phyloP scores from a whole-genome alignment of 2,797 vertebrate genomes.

The Distichodus sexfasciatus region DNA sequence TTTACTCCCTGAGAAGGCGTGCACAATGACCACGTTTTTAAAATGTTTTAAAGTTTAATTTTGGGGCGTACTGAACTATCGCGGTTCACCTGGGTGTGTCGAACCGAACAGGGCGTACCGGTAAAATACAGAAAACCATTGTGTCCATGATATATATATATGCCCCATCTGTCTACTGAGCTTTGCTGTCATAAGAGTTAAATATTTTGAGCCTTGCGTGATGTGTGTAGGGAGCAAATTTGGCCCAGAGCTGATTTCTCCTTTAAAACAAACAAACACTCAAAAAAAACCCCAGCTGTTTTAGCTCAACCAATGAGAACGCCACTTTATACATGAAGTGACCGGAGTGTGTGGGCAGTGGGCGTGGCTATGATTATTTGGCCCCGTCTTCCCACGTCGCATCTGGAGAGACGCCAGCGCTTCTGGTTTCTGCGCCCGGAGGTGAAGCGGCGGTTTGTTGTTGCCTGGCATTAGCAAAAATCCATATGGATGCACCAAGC shows the following conservation, averaged over 20 bases:
- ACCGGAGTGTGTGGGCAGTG: conserved; percentile 33
- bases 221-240: neutral
- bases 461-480: conserved; percentile 50
- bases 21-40: no score
- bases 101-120: no score
- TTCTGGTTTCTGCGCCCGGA: conserved; percentile 11
- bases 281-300: neutral
- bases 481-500: conserved; percentile 59
- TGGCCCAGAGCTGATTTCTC: neutral
- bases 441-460: conserved; percentile 5
- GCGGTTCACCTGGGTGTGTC: no score
- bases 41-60: no score
- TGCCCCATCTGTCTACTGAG: no score
- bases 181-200: no score
- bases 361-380: conserved; percentile 13
- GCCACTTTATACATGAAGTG: conserved; percentile 18
- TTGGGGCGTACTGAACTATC: no score
- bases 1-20: no score
- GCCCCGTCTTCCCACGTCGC: neutral
- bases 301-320: neutral
- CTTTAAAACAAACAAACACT: no score
- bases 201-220: neutral
- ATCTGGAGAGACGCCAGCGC: conserved; percentile 35
- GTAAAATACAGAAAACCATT: no score
- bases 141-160: no score